phyloP scores from a whole-genome alignment of 2,797 vertebrate species.

The Scleropages formosus region DNA sequence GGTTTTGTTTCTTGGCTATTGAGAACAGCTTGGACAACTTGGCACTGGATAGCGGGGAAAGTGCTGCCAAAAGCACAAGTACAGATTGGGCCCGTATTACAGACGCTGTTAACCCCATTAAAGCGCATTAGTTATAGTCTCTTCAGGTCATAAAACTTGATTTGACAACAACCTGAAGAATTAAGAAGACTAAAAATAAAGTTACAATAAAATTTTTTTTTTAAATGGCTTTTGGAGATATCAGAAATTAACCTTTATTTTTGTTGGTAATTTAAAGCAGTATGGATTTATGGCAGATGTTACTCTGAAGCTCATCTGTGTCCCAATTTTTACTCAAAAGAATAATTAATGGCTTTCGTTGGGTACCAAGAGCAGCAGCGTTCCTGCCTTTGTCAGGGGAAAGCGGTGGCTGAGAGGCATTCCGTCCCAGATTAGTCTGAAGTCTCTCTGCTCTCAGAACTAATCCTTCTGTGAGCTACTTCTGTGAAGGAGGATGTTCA shows the following conservation, averaged over 20 bases:
- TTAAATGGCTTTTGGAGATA: neutral
- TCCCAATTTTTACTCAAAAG: slow-evolving; percentile 51
- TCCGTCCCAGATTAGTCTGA: slow-evolving; percentile 68
- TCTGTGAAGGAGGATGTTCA: too few species aligned
- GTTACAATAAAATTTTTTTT: neutral
- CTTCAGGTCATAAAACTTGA: slow-evolving; percentile 12
- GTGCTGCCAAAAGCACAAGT: slow-evolving; percentile 12
- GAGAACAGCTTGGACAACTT: slow-evolving; percentile 26
- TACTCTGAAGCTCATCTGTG: slow-evolving; percentile 34
- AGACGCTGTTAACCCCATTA: slow-evolving; percentile 25
- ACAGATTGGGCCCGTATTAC: slow-evolving; percentile 24
- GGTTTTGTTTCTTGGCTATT: slow-evolving; percentile 24
- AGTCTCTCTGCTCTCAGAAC: slow-evolving; percentile 71
- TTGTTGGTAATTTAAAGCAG: slow-evolving; percentile 1
- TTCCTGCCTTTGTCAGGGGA: slow-evolving; percentile 53
- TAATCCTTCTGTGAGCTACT: slow-evolving; percentile 67
- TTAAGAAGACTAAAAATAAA: neutral
- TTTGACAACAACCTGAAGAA: slow-evolving; percentile 27
- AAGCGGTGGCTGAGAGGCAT: slow-evolving; percentile 56
- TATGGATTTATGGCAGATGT: slow-evolving; percentile 36
- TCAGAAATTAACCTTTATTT: neutral
- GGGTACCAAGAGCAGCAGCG: slow-evolving; percentile 51
- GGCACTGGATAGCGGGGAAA: neutral
- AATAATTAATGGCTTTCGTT: slow-evolving; percentile 45
- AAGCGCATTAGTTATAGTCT: slow-evolving; percentile 23